Evolutionary conservation across 2,797 vertebrate species (phyloP).

Genomic region (Tachyglossus aculeatus): DNA sequence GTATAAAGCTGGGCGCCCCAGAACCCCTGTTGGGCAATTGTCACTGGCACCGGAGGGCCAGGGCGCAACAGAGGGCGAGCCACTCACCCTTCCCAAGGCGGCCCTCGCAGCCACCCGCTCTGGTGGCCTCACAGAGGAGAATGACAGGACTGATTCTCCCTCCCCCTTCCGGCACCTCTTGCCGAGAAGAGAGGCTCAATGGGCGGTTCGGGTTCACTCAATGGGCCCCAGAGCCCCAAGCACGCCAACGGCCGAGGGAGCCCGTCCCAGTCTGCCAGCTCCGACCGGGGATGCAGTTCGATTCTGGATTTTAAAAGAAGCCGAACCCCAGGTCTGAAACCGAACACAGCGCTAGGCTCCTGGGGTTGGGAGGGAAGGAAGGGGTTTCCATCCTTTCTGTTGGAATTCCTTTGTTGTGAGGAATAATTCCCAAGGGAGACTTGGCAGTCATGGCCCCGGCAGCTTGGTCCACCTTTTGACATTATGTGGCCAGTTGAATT

Average conservation of each 20-base stretch:
- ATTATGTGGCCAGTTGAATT: conserved; percentile 26
- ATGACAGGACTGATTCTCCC: background rate
- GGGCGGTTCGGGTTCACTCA: background rate
- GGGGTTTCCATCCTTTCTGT: background rate
- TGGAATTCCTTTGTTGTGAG: background rate
- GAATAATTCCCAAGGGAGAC: conserved; percentile 35
- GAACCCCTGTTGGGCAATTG: background rate
- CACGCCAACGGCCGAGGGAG: conserved; percentile 6
- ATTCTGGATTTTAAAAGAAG: conserved; percentile 14
- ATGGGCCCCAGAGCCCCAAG: background rate
- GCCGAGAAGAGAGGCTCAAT: background rate
- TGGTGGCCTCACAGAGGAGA: background rate
- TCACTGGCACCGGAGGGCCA: background rate
- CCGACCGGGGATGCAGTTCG: conserved; percentile 17
- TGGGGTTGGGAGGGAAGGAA: background rate
- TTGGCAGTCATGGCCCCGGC: conserved; percentile 8
- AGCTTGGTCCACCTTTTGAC: conserved; percentile 50
- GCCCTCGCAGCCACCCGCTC: background rate
- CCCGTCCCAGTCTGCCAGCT: too few species aligned
- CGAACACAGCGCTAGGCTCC: background rate
- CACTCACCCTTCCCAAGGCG: background rate
- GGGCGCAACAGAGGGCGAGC: background rate
- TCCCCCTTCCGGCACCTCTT: background rate
- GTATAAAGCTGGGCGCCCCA: background rate
- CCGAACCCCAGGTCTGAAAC: conserved; percentile 3